phyloP scores from a whole-genome alignment of 2,888 invertebrate species.

The Zhengitettix transpicula region DNA sequence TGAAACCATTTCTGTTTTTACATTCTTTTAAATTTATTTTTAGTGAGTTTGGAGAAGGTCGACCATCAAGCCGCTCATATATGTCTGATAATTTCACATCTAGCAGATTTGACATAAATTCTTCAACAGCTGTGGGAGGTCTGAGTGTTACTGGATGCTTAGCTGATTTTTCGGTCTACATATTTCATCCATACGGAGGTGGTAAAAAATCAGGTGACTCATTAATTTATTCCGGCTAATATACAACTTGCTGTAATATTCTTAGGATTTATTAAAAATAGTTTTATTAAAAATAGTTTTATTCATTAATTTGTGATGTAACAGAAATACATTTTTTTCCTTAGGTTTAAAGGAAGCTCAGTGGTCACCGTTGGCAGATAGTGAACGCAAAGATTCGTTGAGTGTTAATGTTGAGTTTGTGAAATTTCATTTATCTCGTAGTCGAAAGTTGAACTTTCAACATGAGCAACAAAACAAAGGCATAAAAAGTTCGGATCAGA shows the following conservation, averaged over 20 bases:
- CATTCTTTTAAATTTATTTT: slow-evolving; percentile 6
- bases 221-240: too few relatives aligned
- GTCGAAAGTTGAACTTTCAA: slow-evolving; percentile 73
- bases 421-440: slow-evolving; percentile 84
- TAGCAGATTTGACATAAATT: slow-evolving; percentile 17
- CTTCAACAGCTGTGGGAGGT: slow-evolving; percentile 61
- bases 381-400: slow-evolving; percentile 85
- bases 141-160: slow-evolving; percentile 90
- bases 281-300: too few relatives aligned
- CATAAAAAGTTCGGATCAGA: slow-evolving; percentile 38
- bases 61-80: slow-evolving; percentile 2
- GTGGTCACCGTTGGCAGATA: slow-evolving; percentile 73
- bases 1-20: too few relatives aligned
- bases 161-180: slow-evolving; percentile 92
- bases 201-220: slow-evolving; percentile 55
- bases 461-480: slow-evolving; percentile 30
- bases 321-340: slow-evolving; percentile 1
- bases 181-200: slow-evolving; percentile 95
- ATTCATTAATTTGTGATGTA: neutral
- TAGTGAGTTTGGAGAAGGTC: slow-evolving; percentile 35
- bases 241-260: neutral
- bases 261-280: too few relatives aligned
- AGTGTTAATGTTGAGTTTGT: slow-evolving; percentile 95
- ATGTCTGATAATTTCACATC: slow-evolving; percentile 1
- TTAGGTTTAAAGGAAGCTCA: slow-evolving; percentile 50